Percentiles rank a stretch among this genome's conserved stretches.
Conservation (phyloP, 2,888 invertebrate genomes). For the Leptura quadrifasciata region DNA sequence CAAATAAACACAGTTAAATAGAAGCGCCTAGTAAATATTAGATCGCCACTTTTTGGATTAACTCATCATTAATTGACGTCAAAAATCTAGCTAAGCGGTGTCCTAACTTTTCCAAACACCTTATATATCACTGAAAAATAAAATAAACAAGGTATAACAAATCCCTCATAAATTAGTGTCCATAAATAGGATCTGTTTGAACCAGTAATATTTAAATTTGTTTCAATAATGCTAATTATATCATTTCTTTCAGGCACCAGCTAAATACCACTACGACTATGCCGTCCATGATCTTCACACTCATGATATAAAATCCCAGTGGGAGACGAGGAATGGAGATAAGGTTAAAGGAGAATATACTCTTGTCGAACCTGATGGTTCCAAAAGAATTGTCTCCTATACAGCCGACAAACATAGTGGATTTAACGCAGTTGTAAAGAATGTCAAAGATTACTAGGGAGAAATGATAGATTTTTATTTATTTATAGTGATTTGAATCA, state of each 20-base stretch:
- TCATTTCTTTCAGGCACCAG: slow-evolving; percentile 67
- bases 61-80: too few species aligned
- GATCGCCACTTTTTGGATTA: too few species aligned
- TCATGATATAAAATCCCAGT: slow-evolving; percentile 74
- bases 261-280: slow-evolving; percentile 74
- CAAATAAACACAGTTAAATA: too few species aligned
- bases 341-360: slow-evolving; percentile 73
- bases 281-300: slow-evolving; percentile 74
- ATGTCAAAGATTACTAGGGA: slow-evolving; percentile 63
- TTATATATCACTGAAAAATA: too few species aligned
- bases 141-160: too few species aligned
- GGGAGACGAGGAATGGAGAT: slow-evolving; percentile 74
- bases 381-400: slow-evolving; percentile 70
- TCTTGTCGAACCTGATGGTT: slow-evolving; percentile 71
- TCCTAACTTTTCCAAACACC: too few species aligned
- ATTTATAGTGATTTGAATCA: slow-evolving; percentile 47
- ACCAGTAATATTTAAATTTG: too few species aligned
- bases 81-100: too few species aligned
- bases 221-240: neutral
- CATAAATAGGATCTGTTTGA: too few species aligned
- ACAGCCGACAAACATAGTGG: slow-evolving; percentile 71
- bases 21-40: too few species aligned
- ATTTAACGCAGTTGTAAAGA: slow-evolving; percentile 71
- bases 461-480: slow-evolving; percentile 35
- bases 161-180: too few species aligned